Evolutionary conservation across 2,113 vertebrate species (phyloP).

Genomic region (Uria lomvia): DNA sequence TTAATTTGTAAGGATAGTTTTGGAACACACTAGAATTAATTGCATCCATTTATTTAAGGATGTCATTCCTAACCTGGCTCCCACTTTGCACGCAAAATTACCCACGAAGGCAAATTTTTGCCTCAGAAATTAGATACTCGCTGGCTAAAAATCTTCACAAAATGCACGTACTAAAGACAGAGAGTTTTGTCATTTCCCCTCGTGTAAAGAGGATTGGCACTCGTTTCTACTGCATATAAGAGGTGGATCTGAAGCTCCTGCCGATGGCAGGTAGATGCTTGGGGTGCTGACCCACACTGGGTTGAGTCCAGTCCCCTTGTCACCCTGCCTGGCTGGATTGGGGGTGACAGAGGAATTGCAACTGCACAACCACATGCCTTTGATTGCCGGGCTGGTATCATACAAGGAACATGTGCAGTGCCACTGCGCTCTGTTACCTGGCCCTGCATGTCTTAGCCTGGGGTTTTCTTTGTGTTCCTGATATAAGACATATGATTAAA

Average conservation of each 20-base stretch:
- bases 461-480: background rate
- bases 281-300: background rate
- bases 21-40: background rate
- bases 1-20: background rate
- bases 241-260: background rate
- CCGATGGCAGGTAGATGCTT: background rate
- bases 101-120: background rate
- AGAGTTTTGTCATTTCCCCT: background rate
- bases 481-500: background rate
- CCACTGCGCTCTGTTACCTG: background rate
- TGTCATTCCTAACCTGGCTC: background rate
- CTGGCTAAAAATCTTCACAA: background rate
- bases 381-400: background rate
- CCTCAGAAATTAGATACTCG: background rate
- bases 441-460: background rate
- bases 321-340: background rate
- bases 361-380: background rate
- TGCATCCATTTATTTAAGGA: background rate
- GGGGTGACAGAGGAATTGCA: background rate
- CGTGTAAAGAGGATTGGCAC: background rate
- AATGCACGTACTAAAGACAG: background rate
- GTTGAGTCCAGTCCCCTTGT: background rate
- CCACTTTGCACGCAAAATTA: background rate
- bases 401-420: accelerated
- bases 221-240: background rate